Evolutionary conservation across 2,797 vertebrate genomes (phyloP), one percentile per base, ranked within the genome.

Genomic region (Lycodopsis pacificus): DNA sequence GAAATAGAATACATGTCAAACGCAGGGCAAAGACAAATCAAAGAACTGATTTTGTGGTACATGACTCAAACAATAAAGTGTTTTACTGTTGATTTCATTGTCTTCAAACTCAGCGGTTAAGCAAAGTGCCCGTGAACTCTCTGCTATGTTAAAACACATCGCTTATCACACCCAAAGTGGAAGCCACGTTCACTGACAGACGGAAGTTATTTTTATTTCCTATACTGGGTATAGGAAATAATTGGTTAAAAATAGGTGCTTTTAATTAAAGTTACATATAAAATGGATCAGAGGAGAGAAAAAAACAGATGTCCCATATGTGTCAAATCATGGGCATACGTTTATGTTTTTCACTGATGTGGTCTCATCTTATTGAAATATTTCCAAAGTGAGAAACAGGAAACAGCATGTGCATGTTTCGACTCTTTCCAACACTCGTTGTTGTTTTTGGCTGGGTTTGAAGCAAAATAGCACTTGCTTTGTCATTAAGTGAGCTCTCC

Each of bases 381-480:
- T 77, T 85, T 81, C 82, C 42, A 9, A 53, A 65, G 70, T 27
- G 56, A 68, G 58, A 76, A 88, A 89, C 32, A 62, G 66, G 76
- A 88, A 92, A 79, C 65, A 64, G 69, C 48, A 5, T 66, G 46
- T 62, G 48, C 30, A 25, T 53, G 63, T 80, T 80, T 65, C 58
- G 64, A 76, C 62, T 79, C 49, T 63, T 56, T 77, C 34, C 48
- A 58, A 67, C 72, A 76, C 87, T 90, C 89, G 25, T 87, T 91
- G 91, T 88, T 91, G 69, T 86, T 91, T 84, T 85, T 93, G 89
- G 85, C 79, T 14, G 63, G 19, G 32, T 53, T 22, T 61, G 13
- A 83, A 84, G 48, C 73, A 70, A 62, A 75, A 76, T 68, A 57
- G 17, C 80, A 80, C 71, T 83, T 80, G 30, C 63, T 80, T 77